Evolutionary conservation across 1,140 invertebrate genomes (phyloP).

Genomic region (Dufourea novaeangliae): DNA sequence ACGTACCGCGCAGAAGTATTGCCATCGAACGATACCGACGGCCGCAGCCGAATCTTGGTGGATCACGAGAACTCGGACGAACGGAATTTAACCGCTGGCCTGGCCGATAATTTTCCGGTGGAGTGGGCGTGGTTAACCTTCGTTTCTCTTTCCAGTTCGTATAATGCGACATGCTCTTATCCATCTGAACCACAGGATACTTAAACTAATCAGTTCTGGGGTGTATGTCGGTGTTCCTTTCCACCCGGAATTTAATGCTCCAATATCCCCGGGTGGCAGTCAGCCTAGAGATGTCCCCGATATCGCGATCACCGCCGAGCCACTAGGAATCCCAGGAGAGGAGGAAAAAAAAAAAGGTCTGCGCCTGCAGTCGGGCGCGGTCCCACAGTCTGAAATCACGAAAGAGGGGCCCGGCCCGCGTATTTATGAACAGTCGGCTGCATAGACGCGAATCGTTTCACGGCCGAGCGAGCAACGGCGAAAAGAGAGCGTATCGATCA

Average conservation of each 20-base stretch:
- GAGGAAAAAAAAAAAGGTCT: too few relatives aligned
- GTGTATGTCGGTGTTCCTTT: too few relatives aligned
- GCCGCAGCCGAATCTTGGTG: neutral
- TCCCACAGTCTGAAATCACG: neutral
- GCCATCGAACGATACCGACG: conserved; percentile 23
- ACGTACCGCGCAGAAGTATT: conserved; percentile 44
- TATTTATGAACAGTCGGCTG: conserved; percentile 7
- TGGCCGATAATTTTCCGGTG: conserved; percentile 1
- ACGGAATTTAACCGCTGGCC: neutral
- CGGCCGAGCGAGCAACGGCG: conserved; percentile 7
- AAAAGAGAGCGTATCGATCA: conserved; percentile 42
- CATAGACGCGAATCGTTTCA: conserved; percentile 30
- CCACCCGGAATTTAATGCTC: neutral
- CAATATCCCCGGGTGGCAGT: too few relatives aligned
- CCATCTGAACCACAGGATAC: neutral
- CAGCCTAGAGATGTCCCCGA: too few relatives aligned
- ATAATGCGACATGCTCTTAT: neutral
- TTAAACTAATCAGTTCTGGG: neutral
- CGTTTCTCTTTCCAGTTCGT: neutral
- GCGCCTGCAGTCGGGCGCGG: too few relatives aligned
- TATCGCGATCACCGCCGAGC: neutral
- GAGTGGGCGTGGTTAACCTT: neutral
- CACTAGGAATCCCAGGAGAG: neutral
- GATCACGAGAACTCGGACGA: neutral
- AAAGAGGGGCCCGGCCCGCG: neutral